Conservation (phyloP, 2,113 vertebrate species). For the Ariopsis seemanni region DNA sequence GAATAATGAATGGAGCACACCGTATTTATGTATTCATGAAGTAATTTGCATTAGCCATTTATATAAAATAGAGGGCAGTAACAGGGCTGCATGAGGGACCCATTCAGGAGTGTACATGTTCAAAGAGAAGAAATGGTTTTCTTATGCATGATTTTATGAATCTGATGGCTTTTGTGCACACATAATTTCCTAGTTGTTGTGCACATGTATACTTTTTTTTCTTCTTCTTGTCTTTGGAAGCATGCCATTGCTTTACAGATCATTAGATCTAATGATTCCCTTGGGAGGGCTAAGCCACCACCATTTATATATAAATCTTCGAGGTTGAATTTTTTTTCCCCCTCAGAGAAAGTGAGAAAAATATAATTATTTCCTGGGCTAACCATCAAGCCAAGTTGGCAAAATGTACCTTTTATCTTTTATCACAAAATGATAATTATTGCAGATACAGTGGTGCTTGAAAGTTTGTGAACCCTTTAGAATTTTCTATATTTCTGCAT, state of each 20-base stretch:
- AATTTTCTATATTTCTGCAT: no score
- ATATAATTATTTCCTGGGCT: no score
- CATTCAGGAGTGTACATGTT: neutral
- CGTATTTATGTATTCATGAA: neutral
- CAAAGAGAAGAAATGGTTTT: neutral
- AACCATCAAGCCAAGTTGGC: no score
- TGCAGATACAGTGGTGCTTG: no score
- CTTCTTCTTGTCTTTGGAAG: no score
- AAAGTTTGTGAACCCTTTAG: no score
- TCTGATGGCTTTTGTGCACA: neutral
- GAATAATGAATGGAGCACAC: neutral
- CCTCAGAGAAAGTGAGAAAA: no score
- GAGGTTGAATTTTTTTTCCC: neutral
- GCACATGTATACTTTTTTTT: neutral
- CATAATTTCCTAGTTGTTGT: neutral
- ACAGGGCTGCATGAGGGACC: neutral
- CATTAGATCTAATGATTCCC: neutral
- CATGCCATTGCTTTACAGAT: no score
- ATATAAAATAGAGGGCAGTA: neutral
- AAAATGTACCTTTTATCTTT: no score
- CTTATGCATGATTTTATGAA: neutral
- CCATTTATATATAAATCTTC: neutral
- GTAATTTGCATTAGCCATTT: neutral
- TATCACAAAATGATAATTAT: no score
- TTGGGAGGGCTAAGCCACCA: neutral